Base-by-base conservation (phyloP, 2,888 invertebrate genomes). In the Napeogenes inachia region DNA sequence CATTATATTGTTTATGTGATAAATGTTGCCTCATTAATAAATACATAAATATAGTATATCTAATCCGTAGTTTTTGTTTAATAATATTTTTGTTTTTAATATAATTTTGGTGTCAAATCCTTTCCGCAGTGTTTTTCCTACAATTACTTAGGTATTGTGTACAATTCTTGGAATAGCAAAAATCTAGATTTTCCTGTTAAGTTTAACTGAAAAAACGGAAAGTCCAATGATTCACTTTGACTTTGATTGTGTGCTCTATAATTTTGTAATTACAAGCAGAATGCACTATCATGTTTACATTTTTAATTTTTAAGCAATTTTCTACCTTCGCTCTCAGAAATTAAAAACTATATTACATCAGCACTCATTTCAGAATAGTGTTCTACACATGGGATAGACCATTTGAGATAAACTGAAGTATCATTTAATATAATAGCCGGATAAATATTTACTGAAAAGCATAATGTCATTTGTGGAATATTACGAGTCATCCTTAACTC, bases 101-200 rank as follows among this genome's bases (percentile, higher is more conserved):
- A 30, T 12, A 30, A 50, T 30, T 50, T 50, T 50, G 30, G 50
- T 21, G 6, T 38, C 42, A 21, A 42, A 56, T 21, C 21, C 12
- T 21, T 50, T 8, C 3, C 13, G 8, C 21, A 1, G 30, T 42
- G 21, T 13, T 56, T 50, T 50, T 50, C 50, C 50, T 50, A 50
- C 30, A 8, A 50, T 50, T 50, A 30, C 12, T 47, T 38, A 38
- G 8, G 38, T 6, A 10, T 10, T 42, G 10, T 42, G 12, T 42
- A 42, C 5, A 50, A 2, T 50, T 50, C 50, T 50, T 10, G 12
- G 50, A 50, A 50, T 30, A 6, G 50, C 8, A 59, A 63, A 62
- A 59, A 57, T 57, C 54, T 65, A 61, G 54, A 63, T 70, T 71
- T 71, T 70, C 71, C 70, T 70, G 68, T 68, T 64, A 56, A 66